Base-by-base conservation (phyloP, 2,797 vertebrate species). In the Lagocephalus sceleratus region DNA sequence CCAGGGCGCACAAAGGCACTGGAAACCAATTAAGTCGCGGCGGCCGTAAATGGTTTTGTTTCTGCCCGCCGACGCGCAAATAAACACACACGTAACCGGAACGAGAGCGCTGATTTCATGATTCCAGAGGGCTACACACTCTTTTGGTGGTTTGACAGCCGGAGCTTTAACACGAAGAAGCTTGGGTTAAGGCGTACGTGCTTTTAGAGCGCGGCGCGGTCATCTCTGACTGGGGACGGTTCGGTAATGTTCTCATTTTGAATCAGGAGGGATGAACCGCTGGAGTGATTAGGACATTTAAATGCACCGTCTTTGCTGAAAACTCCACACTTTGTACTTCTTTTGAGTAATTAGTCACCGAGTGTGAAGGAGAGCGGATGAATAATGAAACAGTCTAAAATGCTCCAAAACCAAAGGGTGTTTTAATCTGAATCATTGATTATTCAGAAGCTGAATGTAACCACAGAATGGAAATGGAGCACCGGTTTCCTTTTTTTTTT, bases 341-440 rank as follows among this genome's bases (percentile, higher is more conserved):
- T 70, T 68, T 73, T 61, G 10, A 52, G 10, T 58, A 70, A 82
- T 86, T 76, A 76, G 41, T 60, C 41, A 0, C 11, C 54, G 56
- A 52, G 47, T 19, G 35, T 26, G 43, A 43, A 54, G 29, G 43
- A 57, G 23, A 64, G 58, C 3, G 47, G 50, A 72, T 77, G 50
- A 76, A 78, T 80, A 68, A 85, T 77, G 35, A 70, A 78, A 68
- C 54, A 17, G 49, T 29, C 26, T 45, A 68, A 70, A 78, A 73
- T 41, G 46, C 46, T 29, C 47, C 50, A 58, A 75, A 75, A 47
- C 46, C 20, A 35, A 35, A 35, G 32, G 32, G 32, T 14, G 32
- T 14, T 35, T 35, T 11, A 35, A 35, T 55, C 26, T 60, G 22
- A 66, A 68, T 57, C 29, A 57, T 9, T 67, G 58, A 69, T 68